Percentiles rank a stretch among this genome's conserved stretches.
Conservation (phyloP, 2,888 invertebrate species). For the Nezara viridula region DNA sequence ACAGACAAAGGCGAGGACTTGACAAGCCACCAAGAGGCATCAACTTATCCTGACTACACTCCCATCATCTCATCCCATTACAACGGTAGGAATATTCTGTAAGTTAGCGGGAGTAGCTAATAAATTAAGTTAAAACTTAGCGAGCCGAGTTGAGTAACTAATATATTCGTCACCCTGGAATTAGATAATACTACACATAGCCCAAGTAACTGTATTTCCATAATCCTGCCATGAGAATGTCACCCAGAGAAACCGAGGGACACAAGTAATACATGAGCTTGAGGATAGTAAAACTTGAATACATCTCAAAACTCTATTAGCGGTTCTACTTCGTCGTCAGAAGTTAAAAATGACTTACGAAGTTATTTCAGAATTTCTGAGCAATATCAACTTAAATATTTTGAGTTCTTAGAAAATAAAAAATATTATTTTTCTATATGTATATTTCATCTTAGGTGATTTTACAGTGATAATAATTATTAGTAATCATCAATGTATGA, state of each 20-base stretch:
- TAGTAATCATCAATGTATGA: too few relatives aligned
- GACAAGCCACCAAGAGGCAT: neutral
- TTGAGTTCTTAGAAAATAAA: too few relatives aligned
- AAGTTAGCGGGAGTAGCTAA: neutral
- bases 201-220: constrained; percentile 43
- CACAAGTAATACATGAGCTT: neutral
- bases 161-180: constrained; percentile 28
- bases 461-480: too few relatives aligned
- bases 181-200: constrained; percentile 9
- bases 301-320: neutral
- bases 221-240: constrained; percentile 28
- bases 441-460: too few relatives aligned
- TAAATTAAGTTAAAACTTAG: constrained; percentile 47
- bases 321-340: neutral
- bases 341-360: neutral
- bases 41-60: neutral
- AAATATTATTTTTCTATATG: too few relatives aligned
- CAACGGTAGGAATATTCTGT: constrained; percentile 14
- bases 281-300: neutral
- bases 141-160: constrained; percentile 29
- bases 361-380: too few relatives aligned
- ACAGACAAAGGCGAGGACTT: neutral
- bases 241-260: neutral
- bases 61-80: constrained; percentile 15
- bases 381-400: too few relatives aligned